Evolutionary conservation across 1,140 invertebrate species (phyloP), one percentile per base, ranked within the genome.

Genomic region (Trichonephila clavata): DNA sequence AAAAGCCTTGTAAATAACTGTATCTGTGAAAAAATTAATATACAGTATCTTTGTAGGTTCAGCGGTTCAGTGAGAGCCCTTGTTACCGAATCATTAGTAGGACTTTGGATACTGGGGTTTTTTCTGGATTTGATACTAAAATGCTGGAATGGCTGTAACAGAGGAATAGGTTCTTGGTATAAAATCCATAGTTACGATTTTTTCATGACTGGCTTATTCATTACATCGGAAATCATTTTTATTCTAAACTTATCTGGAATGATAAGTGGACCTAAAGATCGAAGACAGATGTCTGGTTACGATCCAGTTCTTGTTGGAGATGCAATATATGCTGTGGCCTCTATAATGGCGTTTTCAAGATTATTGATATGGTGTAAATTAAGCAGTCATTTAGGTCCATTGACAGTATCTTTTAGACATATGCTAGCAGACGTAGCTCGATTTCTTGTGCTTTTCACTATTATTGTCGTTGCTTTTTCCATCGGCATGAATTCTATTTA

Each of bases 321-420:
- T 93, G 93, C 81, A 18, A 88, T 94, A 65, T 94, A 94, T 65
- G 94, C 94, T 2, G 89, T 83, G 8, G 94, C 90, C 20, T 94
- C 94, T 10, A 86, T 94, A 57, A 86, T 94, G 86, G 94, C 94
- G 24, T 94, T 91, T 80, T 94, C 71, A 24, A 43, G 96, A 94
- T 95, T 97, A 4, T 95, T 97, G 94, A 96, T 96, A 88, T 95
- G 97, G 83, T 97, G 96, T 80, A 96, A 97, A 94, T 94, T 97
- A 10, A 96, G 96, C 94, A 97, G 96, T 93, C 95, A 96, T 95
- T 95, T 97, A 27, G 97, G 97, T 27, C 97, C 97, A 0, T 95
- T 97, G 90, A 88, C 94, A 8, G 90, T 93, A n/a, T 94, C 94
- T 5, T 80, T 94, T 71, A 94, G 65, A n/a, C 80, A 94, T 32